Conservation (phyloP, 2,113 vertebrate species). For the Pycnonotus jocosus region DNA sequence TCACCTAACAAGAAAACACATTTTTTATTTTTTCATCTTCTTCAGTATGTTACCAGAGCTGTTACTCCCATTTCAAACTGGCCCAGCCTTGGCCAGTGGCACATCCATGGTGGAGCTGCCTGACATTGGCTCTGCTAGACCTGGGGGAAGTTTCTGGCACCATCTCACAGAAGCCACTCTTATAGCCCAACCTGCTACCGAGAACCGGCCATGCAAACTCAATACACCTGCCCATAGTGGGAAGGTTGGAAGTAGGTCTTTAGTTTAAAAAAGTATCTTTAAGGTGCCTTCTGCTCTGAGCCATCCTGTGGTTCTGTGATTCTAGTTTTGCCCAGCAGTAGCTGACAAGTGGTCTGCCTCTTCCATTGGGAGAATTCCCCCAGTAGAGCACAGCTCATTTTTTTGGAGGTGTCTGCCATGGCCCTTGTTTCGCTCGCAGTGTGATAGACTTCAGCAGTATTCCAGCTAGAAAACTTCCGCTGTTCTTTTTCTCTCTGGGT, state of each 20-base stretch:
- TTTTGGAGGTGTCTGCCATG: fast-evolving
- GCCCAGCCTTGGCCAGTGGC: neutral
- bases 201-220: neutral
- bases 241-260: neutral
- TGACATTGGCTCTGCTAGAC: neutral
- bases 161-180: neutral
- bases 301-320: neutral
- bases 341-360: neutral
- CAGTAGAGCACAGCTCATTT: neutral
- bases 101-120: neutral
- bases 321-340: neutral
- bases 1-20: neutral
- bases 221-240: neutral
- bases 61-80: neutral
- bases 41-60: neutral
- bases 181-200: neutral
- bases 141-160: neutral
- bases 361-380: neutral
- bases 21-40: neutral
- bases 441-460: fast-evolving
- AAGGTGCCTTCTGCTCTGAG: neutral
- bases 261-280: neutral
- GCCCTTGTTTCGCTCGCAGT: neutral
- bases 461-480: neutral
- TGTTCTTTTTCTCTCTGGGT: neutral